Evolutionary conservation across 92 coral and sea anemone genomes (phyloP).

Genomic region (Zoanthus solanderi): DNA sequence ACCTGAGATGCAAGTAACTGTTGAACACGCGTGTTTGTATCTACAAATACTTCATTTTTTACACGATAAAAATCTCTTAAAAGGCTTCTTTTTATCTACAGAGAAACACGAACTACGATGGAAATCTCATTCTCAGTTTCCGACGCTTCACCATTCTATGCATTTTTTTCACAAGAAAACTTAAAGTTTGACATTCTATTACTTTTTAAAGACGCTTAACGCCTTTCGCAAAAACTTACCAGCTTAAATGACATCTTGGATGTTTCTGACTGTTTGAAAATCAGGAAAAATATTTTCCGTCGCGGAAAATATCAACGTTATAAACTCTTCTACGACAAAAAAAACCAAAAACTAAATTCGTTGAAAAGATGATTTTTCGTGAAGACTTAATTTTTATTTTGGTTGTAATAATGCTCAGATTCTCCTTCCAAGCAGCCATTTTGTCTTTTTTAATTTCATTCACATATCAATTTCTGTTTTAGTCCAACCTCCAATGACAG

Average conservation of each 20-base stretch:
- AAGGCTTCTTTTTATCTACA: background rate
- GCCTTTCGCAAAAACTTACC: slow-evolving; percentile 17
- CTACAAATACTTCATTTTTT: background rate
- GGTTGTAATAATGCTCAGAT: background rate
- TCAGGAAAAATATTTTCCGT: background rate
- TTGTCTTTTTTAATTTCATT: slow-evolving; percentile 42
- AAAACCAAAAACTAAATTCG: background rate
- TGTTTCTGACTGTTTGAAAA: slow-evolving; percentile 8
- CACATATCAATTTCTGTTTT: slow-evolving; percentile 30
- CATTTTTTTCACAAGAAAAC: background rate
- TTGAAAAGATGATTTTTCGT: background rate
- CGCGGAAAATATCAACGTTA: background rate
- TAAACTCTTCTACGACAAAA: background rate
- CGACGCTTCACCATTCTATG: background rate
- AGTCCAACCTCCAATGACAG: slow-evolving; percentile 33
- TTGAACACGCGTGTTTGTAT: background rate
- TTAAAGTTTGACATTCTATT: background rate
- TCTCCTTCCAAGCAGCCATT: slow-evolving; percentile 39
- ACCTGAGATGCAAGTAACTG: background rate
- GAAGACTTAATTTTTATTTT: background rate
- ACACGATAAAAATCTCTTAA: background rate
- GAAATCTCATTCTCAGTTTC: slow-evolving; percentile 9
- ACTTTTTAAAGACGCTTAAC: background rate
- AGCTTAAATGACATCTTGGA: slow-evolving; percentile 43
- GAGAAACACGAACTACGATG: background rate